These are phyloP conservation scores for Daubentonia madagascariensis DNA, from an alignment of 2,113 vertebrate genomes.

Conservation along the genomic window DNA sequence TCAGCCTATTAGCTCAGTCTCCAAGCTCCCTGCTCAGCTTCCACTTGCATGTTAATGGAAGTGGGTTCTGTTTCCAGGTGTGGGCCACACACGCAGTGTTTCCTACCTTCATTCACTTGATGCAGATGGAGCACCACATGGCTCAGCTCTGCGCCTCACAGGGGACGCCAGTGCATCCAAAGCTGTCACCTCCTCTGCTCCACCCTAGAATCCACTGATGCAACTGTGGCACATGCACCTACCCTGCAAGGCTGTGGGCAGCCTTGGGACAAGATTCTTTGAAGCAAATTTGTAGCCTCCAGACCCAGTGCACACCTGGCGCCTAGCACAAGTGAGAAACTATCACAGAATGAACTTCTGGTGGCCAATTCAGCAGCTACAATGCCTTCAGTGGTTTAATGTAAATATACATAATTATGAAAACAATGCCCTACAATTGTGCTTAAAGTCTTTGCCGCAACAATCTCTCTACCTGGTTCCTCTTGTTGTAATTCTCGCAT, in stretches of 20 bases:
- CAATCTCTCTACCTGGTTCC: not conserved
- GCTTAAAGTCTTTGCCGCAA: not conserved
- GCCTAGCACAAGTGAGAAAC: not conserved
- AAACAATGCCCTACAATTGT: not conserved
- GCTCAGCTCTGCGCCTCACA: not conserved
- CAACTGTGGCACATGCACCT: not conserved
- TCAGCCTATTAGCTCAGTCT: not conserved
- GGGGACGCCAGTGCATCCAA: not conserved
- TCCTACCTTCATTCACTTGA: not conserved
- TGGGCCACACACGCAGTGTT: not conserved
- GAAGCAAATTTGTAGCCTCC: not conserved
- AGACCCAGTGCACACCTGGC: too few relatives aligned
- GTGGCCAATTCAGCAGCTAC: not conserved
- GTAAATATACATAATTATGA: not conserved
- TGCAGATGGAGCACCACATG: not conserved
- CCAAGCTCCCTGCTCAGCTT: not conserved
- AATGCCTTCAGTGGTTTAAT: not conserved
- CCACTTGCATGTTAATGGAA: not conserved
- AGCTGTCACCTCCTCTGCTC: not conserved
- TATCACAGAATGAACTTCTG: not conserved
- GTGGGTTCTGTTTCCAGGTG: not conserved
- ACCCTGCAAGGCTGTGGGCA: fast-evolving
- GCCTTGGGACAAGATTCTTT: not conserved
- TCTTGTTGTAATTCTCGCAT: not conserved
- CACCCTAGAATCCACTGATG: too few relatives aligned